phyloP scores from a whole-genome alignment of 2,113 vertebrate genomes.

The Acrocephalus kingi region DNA sequence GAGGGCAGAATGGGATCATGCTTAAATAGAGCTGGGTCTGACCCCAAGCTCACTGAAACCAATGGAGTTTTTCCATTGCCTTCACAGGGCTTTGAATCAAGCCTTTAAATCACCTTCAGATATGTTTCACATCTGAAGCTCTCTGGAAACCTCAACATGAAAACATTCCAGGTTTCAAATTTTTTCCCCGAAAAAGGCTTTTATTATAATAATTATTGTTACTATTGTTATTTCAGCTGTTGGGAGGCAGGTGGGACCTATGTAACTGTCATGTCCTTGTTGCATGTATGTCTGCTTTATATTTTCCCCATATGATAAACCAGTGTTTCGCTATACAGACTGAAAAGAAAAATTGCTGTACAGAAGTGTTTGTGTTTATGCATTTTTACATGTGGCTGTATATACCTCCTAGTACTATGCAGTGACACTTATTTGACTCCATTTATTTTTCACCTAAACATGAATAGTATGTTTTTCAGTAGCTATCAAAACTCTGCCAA shows the following conservation, averaged over 20 bases:
- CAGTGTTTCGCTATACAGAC: constrained; percentile 72
- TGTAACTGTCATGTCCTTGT: constrained; percentile 68
- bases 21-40: constrained; percentile 61
- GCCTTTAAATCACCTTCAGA: constrained; percentile 63
- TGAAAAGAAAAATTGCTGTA: constrained; percentile 65
- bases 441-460: constrained; percentile 76
- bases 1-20: constrained; percentile 54
- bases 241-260: constrained; percentile 56
- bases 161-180: constrained; percentile 77
- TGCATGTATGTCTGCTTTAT: constrained; percentile 75
- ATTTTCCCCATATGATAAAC: constrained; percentile 73
- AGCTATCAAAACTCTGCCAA: constrained; percentile 72
- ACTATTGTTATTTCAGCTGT: constrained; percentile 53
- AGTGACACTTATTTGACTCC: constrained; percentile 64
- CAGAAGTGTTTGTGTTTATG: constrained; percentile 69
- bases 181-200: constrained; percentile 35
- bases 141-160: constrained; percentile 72
- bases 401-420: constrained; percentile 73
- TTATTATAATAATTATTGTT: constrained; percentile 48
- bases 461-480: constrained; percentile 74
- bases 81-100: constrained; percentile 59
- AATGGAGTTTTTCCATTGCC: constrained; percentile 58
- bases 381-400: constrained; percentile 72
- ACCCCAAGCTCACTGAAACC: constrained; percentile 47
- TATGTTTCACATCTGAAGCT: constrained; percentile 57